These are phyloP conservation scores for Alcedo atthis DNA, from an alignment of 2,797 vertebrate species.

Conservation along the genomic window DNA sequence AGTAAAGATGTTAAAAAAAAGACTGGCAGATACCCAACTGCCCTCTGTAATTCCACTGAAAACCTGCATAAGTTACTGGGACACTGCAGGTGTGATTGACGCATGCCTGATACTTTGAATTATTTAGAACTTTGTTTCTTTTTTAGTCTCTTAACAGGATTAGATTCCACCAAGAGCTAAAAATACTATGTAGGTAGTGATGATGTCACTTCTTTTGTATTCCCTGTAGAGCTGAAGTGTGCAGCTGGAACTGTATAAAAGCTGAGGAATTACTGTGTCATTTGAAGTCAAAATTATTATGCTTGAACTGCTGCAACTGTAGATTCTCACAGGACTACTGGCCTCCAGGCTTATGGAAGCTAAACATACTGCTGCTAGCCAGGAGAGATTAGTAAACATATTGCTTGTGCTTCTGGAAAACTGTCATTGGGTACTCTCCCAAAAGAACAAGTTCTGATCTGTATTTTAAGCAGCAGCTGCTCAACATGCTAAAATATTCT, in stretches of 20 bases:
- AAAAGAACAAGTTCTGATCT: constrained; percentile 39
- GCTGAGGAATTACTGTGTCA: constrained; percentile 29
- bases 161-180: not conserved
- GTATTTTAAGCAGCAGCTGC: constrained; percentile 59
- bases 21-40: not conserved
- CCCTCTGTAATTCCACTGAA: not conserved
- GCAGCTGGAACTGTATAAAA: constrained; percentile 20
- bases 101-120: not conserved
- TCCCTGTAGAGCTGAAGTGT: constrained; percentile 14
- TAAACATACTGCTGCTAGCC: constrained; percentile 3
- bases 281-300: constrained; percentile 32
- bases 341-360: constrained; percentile 47
- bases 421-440: not conserved
- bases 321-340: constrained; percentile 35
- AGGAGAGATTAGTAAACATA: constrained; percentile 57
- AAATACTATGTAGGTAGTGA: constrained; percentile 14
- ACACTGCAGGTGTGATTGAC: not conserved
- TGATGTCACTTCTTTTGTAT: constrained; percentile 27
- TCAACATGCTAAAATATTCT: constrained; percentile 24
- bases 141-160: not conserved
- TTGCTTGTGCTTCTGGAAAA: constrained; percentile 52
- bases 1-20: not conserved
- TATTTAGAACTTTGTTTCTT: not conserved
- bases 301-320: constrained; percentile 23
- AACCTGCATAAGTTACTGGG: not conserved